Evolutionary conservation across 2,797 vertebrate species (phyloP), one percentile per base, ranked within the genome.

Genomic region (Scolopax rusticola): DNA sequence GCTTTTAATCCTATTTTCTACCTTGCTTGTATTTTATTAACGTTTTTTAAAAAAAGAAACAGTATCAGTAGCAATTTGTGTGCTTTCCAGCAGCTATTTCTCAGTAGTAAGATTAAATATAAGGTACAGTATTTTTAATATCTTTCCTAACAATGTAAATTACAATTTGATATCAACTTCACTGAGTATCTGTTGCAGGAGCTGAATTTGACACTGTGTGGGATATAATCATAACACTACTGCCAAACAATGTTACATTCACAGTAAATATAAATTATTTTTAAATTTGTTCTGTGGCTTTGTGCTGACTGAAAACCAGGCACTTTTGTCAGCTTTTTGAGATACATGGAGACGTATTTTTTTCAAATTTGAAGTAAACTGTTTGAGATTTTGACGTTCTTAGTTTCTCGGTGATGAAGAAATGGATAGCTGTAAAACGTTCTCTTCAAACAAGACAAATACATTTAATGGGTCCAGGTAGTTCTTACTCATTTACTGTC

Each of bases 1-100:
- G 89, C 96, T 97, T 95, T 95, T 96, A 93, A 90, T 94, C 94
- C 93, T 95, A 15, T 96, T 97, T 97, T 97, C 83, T 97, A 95
- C 64, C 88, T 96, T 95, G 84, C 94, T 94, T 93, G 95, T 96
- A 95, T 94, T 97, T 97, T 97, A 97, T 87, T 90, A 95, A 93
- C 56, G 68, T 95, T 96, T 96, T 95, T 96, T 87, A 53, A 69
- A 84, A 79, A 83, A 76, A 60, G 61, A 83, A 60, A 67, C 77
- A 78, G 57, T 94, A 97, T 71, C 95, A 67, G 78, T 97, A 94
- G 87, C 84, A 91, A 92, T 80, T 83, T 88, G 83, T 95, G 84
- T 77, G 90, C 93, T 95, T 73, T 63, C 89, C 92, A 96, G 85
- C 93, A 97, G 84, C 92, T 93, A 32, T 94, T 95, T 95, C 92